Percentiles rank a stretch among this genome's conserved stretches.
phyloP scores from a whole-genome alignment of 2,888 invertebrate genomes.

The Leucoma salicis region DNA sequence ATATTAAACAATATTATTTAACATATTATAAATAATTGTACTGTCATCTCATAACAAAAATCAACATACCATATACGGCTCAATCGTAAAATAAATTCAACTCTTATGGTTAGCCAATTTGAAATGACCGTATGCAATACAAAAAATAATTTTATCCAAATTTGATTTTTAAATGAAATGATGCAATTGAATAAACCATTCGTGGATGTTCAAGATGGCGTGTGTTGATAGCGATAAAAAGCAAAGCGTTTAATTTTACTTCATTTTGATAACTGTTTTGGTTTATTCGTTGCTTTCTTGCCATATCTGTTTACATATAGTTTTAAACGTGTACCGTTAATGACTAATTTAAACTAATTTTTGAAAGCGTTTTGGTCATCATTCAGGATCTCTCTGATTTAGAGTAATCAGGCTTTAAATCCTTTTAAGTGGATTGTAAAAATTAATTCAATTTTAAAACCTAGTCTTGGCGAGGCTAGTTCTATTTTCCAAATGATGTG shows the following conservation, averaged over 20 bases:
- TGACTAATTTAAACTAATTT: too few relatives aligned
- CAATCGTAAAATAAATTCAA: slow-evolving; percentile 6
- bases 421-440: too few relatives aligned
- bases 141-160: slow-evolving; percentile 13
- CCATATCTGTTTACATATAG: slow-evolving; percentile 29
- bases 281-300: slow-evolving; percentile 18
- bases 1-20: too few relatives aligned
- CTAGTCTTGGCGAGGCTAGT: too few relatives aligned
- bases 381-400: neutral
- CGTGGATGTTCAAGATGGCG: slow-evolving; percentile 21
- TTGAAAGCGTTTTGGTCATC: too few relatives aligned
- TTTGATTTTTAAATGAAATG: slow-evolving; percentile 21
- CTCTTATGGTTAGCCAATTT: slow-evolving; percentile 19
- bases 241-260: slow-evolving; percentile 40
- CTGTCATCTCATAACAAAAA: neutral
- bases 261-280: slow-evolving; percentile 32
- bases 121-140: slow-evolving; percentile 7
- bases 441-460: too few relatives aligned
- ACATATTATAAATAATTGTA: neutral
- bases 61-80: slow-evolving; percentile 9
- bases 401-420: too few relatives aligned
- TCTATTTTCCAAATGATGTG: too few relatives aligned
- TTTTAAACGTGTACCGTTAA: slow-evolving; percentile 4
- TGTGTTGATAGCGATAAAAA: slow-evolving; percentile 32
- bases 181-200: slow-evolving; percentile 19